Evolutionary conservation across 2,797 vertebrate species (phyloP).

Genomic region (Caiman crocodilus): DNA sequence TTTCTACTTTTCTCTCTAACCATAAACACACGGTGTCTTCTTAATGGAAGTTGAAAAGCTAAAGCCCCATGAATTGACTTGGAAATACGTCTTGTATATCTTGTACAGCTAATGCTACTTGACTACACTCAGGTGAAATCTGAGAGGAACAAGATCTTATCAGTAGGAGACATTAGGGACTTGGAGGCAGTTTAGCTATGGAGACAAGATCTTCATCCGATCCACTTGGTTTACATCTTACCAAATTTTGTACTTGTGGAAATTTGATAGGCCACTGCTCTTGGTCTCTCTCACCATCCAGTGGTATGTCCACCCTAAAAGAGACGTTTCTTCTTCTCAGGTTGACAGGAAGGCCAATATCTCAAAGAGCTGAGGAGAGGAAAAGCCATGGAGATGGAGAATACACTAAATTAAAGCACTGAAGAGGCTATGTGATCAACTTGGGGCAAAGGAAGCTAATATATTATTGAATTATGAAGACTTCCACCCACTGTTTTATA

Average conservation of each 20-base stretch:
- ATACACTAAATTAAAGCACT: neutral
- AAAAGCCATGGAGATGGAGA: neutral
- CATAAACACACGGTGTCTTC: slow-evolving; percentile 26
- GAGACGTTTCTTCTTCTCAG: neutral
- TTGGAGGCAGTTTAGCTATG: neutral
- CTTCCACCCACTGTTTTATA: neutral
- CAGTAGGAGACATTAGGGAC: neutral
- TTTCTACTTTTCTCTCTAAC: neutral
- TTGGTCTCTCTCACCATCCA: slow-evolving; percentile 29
- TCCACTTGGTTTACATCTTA: neutral
- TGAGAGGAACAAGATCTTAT: neutral
- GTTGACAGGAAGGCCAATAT: neutral
- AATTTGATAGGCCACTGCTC: neutral
- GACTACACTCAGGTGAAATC: neutral
- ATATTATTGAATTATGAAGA: neutral
- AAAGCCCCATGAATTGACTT: neutral
- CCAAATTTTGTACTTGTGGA: neutral
- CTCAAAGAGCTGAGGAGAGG: neutral
- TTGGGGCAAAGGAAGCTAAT: neutral
- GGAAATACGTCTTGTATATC: slow-evolving; percentile 31
- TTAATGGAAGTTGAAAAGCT: neutral
- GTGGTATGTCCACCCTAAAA: slow-evolving; percentile 20
- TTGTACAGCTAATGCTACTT: neutral
- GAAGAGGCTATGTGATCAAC: neutral
- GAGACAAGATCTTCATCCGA: neutral